Evolutionary conservation across 2,797 vertebrate species (phyloP), one percentile per base, ranked within the genome.

Genomic region (Karalla daura): DNA sequence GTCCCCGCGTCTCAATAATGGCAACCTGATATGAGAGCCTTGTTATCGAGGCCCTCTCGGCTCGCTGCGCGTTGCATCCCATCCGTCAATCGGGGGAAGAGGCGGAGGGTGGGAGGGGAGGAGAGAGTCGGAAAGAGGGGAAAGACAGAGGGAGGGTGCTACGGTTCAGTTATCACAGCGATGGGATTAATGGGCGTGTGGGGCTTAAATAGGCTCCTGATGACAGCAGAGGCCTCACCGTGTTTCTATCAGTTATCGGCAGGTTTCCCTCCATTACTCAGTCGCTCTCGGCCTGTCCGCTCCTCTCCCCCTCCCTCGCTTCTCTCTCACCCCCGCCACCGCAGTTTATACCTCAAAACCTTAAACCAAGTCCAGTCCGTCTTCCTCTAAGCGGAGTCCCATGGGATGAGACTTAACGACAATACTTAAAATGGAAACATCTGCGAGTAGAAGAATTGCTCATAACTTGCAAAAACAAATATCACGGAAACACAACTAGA

Each of bases 41-140:
- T 74, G 84, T 93, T 95, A 94, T 94, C 94, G 74, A 62, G 80
- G 54, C 85, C 80, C 88, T 83, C 87, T 89, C 82, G 86, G 85
- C 69, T 89, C 80, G 79, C 84, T 89, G 83, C 81, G 80, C 90
- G 88, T 86, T 87, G 90, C 73, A 77, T 90, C 91, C 90, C 90
- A 95, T 95, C 92, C 78, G 91, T 95, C 87, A 94, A 93, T 72
- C 30, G 74, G 49, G 58, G 41, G 86, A 72, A 67, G 69, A 51
- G 64, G 49, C 36, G 63, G 69, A 70, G 53, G 64, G 49, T 36
- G 63, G 60, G 71, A 39, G 59, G 49, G 28, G 53, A 53, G 71
- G 33, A 70, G 64, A 53, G 43, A 50, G 7, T 12, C 37, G 52
- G 11, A n/a, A n/a, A n/a, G 11, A 61, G 67, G 47, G 14, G 59